phyloP scores from a whole-genome alignment of 2,113 vertebrate species.

The Antidorcas marsupialis region DNA sequence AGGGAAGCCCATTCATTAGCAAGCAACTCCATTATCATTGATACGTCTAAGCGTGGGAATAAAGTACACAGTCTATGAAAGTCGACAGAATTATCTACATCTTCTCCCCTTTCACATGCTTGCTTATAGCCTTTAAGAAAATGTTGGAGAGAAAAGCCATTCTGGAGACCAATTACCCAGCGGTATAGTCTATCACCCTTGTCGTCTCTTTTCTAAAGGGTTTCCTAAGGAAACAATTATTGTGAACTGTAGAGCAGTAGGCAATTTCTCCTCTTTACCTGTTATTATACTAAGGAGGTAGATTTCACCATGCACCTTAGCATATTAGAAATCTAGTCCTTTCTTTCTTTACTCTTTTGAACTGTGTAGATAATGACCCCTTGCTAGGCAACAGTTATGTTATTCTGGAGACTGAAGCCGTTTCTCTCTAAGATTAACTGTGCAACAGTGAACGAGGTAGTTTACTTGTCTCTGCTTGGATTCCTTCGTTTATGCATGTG shows the following conservation, averaged over 20 bases:
- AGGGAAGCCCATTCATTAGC: not conserved
- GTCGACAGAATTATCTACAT: not conserved
- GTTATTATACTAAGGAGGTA: not conserved
- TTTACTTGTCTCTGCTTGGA: slow-evolving; percentile 16
- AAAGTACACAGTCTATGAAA: not conserved
- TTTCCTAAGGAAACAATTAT: not conserved
- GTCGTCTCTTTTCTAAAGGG: not conserved
- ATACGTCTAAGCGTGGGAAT: not conserved
- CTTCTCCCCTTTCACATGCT: not conserved
- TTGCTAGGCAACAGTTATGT: not conserved
- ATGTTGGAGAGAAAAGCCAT: not conserved
- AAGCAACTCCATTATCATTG: not conserved
- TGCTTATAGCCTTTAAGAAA: not conserved
- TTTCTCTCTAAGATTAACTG: not conserved
- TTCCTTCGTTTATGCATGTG: not conserved
- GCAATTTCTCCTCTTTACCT: slow-evolving; percentile 2
- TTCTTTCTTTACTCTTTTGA: slow-evolving; percentile 9
- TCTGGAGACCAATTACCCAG: not conserved
- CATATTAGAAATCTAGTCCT: not conserved
- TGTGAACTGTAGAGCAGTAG: not conserved
- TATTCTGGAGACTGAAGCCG: not conserved
- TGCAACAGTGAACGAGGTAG: not conserved
- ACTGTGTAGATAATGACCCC: not conserved
- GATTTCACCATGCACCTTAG: not conserved
- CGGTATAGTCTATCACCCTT: not conserved